Evolutionary conservation across 2,113 vertebrate species (phyloP).

Genomic region (Stegostoma tigrinum): DNA sequence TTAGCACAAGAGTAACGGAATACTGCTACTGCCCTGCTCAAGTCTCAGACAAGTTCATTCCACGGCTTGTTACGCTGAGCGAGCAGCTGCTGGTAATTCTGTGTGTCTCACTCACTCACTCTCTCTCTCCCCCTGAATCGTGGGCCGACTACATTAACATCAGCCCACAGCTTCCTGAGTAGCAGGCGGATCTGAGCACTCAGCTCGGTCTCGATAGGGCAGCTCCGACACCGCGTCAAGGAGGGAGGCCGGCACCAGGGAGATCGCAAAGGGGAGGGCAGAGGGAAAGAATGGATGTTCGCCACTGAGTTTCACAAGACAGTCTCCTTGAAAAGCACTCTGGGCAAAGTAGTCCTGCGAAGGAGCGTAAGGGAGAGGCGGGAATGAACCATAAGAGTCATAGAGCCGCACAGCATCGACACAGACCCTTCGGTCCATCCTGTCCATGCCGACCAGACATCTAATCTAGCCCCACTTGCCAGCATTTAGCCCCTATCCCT

Average conservation of each 20-base stretch:
- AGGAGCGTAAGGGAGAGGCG: too few relatives aligned
- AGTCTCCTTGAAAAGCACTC: background rate
- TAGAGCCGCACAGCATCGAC: too few relatives aligned
- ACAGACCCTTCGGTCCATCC: too few relatives aligned
- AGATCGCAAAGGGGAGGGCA: background rate
- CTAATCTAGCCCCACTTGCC: too few relatives aligned
- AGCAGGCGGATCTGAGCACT: constrained; percentile 67
- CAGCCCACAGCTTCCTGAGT: constrained; percentile 69
- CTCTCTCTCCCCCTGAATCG: constrained; percentile 55
- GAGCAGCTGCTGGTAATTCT: constrained; percentile 63
- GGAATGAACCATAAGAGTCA: too few relatives aligned
- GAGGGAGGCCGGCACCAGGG: constrained; percentile 56
- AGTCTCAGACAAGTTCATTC: constrained; percentile 71
- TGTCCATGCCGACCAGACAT: too few relatives aligned
- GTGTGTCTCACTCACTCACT: constrained; percentile 33
- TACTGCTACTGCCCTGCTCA: constrained; percentile 51
- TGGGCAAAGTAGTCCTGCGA: constrained; percentile 10
- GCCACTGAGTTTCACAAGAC: background rate
- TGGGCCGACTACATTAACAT: constrained; percentile 65
- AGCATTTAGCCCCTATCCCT: too few relatives aligned
- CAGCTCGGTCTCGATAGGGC: constrained; percentile 65
- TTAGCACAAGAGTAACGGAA: constrained; percentile 45
- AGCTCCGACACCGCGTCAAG: constrained; percentile 67
- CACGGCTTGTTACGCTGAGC: constrained; percentile 46
- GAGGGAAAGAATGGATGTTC: background rate